A percentile compares a stretch with the other conserved stretches of the same genome.
Conservation (phyloP, 2,797 vertebrate genomes). For the Vultur gryphus region DNA sequence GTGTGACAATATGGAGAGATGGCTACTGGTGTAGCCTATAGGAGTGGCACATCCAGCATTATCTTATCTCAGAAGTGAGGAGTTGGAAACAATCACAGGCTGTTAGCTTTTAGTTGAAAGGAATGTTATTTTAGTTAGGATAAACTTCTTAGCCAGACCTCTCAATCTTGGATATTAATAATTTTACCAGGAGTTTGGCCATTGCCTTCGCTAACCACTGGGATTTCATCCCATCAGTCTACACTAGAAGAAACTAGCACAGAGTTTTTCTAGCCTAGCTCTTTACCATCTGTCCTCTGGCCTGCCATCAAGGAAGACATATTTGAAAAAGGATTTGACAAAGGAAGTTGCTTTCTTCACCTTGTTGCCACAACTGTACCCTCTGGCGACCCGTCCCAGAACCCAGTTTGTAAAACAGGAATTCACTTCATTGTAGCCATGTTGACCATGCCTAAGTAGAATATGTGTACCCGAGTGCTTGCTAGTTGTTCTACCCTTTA, state of each 20-base stretch:
- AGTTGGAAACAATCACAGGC: not conserved
- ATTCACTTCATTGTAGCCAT: not conserved
- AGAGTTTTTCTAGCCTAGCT: not conserved
- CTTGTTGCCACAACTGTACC: not conserved
- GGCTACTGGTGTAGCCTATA: not conserved
- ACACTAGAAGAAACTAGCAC: not conserved
- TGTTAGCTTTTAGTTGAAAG: not conserved
- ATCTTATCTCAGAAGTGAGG: not conserved
- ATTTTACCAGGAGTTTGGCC: not conserved
- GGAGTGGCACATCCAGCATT: not conserved
- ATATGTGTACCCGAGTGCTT: not conserved
- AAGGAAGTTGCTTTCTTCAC: not conserved
- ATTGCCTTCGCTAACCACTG: not conserved
- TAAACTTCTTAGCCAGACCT: not conserved
- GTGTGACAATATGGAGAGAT: not conserved
- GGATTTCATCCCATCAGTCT: not conserved
- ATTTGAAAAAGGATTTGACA: not conserved
- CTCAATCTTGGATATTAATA: not conserved
- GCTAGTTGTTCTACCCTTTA: not conserved
- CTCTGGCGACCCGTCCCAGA: not conserved
- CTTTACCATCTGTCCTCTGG: not conserved
- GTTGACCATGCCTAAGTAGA: not conserved
- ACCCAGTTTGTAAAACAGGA: not conserved
- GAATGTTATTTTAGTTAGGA: not conserved
- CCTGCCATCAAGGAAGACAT: not conserved